These are phyloP conservation scores for Acronicta leporina DNA, from an alignment of 2,888 invertebrate species.

Conservation along the genomic window DNA sequence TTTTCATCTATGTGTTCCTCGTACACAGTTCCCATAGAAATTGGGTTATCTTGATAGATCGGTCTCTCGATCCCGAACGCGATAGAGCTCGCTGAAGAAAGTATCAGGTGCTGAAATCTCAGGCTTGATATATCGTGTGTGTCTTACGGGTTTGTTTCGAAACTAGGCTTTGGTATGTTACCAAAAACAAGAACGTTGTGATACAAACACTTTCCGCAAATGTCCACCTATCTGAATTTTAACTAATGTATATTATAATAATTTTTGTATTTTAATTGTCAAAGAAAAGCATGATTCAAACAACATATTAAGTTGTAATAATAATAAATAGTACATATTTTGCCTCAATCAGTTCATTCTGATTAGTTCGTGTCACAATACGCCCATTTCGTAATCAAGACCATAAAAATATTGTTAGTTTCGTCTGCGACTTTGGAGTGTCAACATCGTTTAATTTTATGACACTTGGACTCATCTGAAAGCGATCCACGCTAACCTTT, in stretches of 20 bases:
- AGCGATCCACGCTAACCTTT: conserved; percentile 68
- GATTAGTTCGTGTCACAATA: conserved; percentile 31
- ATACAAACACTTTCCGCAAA: conserved; percentile 9
- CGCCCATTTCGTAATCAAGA: conserved; percentile 42
- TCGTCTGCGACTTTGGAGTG: conserved; percentile 34
- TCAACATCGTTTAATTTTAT: conserved; percentile 55
- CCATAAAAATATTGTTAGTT: conserved; percentile 38
- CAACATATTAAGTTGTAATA: no score
- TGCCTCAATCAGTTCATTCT: conserved; percentile 25
- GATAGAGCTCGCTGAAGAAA: conserved; percentile 63
- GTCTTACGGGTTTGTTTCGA: conserved; percentile 25
- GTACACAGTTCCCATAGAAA: conserved; percentile 78
- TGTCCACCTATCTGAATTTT: not conserved
- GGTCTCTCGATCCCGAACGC: conserved; percentile 63
- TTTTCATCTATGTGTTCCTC: conserved; percentile 64
- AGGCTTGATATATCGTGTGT: conserved; percentile 34
- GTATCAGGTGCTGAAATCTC: conserved; percentile 57
- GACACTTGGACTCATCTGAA: conserved; percentile 52
- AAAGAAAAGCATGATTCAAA: no score
- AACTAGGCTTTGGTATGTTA: conserved; percentile 8
- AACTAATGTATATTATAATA: no score
- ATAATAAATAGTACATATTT: conserved; percentile 7
- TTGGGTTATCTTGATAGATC: conserved; percentile 87
- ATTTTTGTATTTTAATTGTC: no score
- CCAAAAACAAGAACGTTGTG: not conserved